A percentile compares a stretch with the other conserved stretches of the same genome.
Conservation (phyloP, 2,113 vertebrate species). For the Arenaria interpres region DNA sequence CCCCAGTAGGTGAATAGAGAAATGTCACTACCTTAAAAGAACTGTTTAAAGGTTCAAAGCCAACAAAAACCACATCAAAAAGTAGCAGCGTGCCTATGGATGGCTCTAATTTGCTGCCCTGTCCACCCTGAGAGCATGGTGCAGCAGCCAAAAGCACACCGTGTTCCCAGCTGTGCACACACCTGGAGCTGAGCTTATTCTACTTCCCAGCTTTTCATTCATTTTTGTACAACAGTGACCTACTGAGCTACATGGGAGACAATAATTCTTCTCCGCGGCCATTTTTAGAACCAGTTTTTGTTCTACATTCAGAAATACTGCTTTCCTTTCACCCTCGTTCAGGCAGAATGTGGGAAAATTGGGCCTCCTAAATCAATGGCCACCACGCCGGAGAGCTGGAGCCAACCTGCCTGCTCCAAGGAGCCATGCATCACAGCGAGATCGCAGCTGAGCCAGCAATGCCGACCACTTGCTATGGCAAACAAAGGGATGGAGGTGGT, state of each 20-base stretch:
- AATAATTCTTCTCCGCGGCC: neutral
- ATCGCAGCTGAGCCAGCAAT: neutral
- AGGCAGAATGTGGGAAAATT: neutral
- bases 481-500: neutral
- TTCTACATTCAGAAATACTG: neutral
- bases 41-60: neutral
- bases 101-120: neutral
- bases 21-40: neutral
- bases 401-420: neutral
- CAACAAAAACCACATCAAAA: neutral
- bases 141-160: neutral
- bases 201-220: neutral
- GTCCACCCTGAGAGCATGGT: neutral
- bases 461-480: neutral
- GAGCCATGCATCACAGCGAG: rapidly evolving
- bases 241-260: neutral
- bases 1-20: neutral
- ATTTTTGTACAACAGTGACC: neutral
- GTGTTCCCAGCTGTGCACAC: neutral
- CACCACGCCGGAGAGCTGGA: neutral
- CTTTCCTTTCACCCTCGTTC: neutral
- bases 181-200: neutral
- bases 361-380: neutral
- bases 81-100: neutral
- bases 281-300: neutral